Conservation (phyloP, 2,888 invertebrate species). For the Aromia moschata region DNA sequence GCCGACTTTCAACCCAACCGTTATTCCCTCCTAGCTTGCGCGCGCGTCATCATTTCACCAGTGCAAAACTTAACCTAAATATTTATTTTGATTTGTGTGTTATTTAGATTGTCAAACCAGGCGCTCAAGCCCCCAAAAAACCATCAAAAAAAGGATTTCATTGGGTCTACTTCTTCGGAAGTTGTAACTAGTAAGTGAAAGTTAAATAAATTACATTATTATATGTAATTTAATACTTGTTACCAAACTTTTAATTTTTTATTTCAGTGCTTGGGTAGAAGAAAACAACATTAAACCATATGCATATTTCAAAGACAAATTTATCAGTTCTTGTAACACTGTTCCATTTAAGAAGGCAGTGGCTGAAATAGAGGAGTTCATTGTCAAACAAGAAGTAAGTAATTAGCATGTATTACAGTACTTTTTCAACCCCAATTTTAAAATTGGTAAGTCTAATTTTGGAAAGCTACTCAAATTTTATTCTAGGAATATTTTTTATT, state of each 20-base stretch:
- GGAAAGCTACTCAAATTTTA: no score
- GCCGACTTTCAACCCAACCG: slow-evolving; percentile 59
- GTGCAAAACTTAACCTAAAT: slow-evolving; percentile 36
- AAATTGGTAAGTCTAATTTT: no score
- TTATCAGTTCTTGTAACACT: slow-evolving; percentile 79
- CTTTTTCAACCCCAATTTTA: no score
- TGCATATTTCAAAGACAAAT: slow-evolving; percentile 79
- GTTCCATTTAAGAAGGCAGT: slow-evolving; percentile 82
- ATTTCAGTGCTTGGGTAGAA: slow-evolving; percentile 87
- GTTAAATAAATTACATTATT: no score
- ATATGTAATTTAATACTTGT: no score
- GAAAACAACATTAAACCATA: slow-evolving; percentile 85
- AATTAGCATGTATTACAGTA: no score
- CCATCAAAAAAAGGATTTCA: slow-evolving; percentile 81
- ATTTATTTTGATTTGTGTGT: slow-evolving; percentile 46
- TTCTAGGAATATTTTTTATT: no score
- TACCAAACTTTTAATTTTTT: slow-evolving; percentile 12
- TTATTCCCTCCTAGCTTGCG: slow-evolving; percentile 57
- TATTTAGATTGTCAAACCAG: slow-evolving; percentile 83
- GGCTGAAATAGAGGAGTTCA: slow-evolving; percentile 81
- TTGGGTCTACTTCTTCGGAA: slow-evolving; percentile 94
- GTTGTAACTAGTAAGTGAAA: slow-evolving; percentile 91
- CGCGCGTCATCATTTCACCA: slow-evolving; percentile 32
- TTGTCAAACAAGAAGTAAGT: slow-evolving; percentile 67
- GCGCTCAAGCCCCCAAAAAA: slow-evolving; percentile 75